Evolutionary conservation across 2,888 invertebrate genomes (phyloP).

Genomic region (Apantesis nais): DNA sequence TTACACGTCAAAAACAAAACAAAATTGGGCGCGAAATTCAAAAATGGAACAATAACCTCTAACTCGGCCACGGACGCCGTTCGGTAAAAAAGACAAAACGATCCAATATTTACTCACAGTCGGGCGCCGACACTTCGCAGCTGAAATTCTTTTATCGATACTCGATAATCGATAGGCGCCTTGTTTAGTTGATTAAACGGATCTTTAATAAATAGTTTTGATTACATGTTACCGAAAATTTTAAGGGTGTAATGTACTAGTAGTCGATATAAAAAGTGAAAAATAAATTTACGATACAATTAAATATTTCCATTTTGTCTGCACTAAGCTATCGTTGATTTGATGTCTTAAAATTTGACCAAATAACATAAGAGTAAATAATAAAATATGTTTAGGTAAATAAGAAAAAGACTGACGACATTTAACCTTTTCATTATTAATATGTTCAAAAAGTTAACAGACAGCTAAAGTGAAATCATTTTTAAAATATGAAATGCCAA

Average conservation of each 20-base stretch:
- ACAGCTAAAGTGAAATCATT: neutral
- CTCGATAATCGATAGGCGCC: slow-evolving; percentile 44
- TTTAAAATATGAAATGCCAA: neutral
- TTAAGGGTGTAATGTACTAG: slow-evolving; percentile 18
- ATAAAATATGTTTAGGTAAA: neutral
- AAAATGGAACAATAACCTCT: slow-evolving; percentile 82
- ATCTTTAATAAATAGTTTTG: slow-evolving; percentile 21
- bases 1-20: slow-evolving; percentile 56
- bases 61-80: slow-evolving; percentile 82
- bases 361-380: neutral
- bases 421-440: neutral
- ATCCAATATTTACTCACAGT: slow-evolving; percentile 68
- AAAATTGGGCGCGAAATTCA: slow-evolving; percentile 72
- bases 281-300: neutral
- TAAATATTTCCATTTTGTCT: neutral
- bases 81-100: slow-evolving; percentile 70
- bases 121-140: slow-evolving; percentile 60
- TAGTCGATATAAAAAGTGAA: neutral
- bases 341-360: neutral
- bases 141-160: slow-evolving; percentile 66
- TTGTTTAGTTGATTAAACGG: slow-evolving; percentile 22
- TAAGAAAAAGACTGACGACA: neutral
- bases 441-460: neutral
- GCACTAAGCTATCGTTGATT: neutral
- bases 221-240: slow-evolving; percentile 3